Conservation (phyloP, 2,888 invertebrate genomes). For the Bombyx huttoni region DNA sequence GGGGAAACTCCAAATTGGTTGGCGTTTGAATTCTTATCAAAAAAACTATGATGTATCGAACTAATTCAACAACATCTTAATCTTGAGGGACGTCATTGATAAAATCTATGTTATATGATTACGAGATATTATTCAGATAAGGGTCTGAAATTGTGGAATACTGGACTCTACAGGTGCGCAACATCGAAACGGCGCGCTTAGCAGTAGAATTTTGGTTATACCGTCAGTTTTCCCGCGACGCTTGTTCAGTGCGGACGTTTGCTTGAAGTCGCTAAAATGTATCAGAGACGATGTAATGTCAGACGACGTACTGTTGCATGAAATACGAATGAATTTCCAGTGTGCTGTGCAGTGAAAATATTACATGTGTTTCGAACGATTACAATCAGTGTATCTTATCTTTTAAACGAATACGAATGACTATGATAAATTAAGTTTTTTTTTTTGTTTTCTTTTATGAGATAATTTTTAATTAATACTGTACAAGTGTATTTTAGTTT, state of each 20-base stretch:
- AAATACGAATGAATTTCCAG: neutral
- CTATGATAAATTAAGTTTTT: neutral
- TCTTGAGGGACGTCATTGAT: constrained; percentile 2
- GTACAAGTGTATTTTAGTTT: neutral
- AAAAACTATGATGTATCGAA: neutral
- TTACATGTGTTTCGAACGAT: too few relatives aligned
- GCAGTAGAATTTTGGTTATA: neutral
- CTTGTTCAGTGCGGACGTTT: constrained; percentile 15
- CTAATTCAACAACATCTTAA: neutral
- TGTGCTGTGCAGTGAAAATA: constrained; percentile 2
- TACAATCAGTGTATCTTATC: neutral
- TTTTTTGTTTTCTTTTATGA: neutral
- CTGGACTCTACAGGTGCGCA: constrained; percentile 25
- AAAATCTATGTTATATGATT: constrained; percentile 7
- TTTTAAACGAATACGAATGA: neutral
- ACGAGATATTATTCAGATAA: constrained; percentile 11
- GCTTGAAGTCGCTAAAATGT: constrained; percentile 5
- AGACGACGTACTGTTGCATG: neutral
- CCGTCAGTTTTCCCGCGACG: constrained; percentile 19
- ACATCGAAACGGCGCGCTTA: constrained; percentile 7
- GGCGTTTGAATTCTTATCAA: too few relatives aligned
- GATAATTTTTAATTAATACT: neutral
- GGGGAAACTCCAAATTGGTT: too few relatives aligned
- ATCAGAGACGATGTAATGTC: neutral
- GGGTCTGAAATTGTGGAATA: constrained; percentile 5